Evolutionary conservation across 2,888 invertebrate species (phyloP).

Genomic region (Tigriopus californicus): DNA sequence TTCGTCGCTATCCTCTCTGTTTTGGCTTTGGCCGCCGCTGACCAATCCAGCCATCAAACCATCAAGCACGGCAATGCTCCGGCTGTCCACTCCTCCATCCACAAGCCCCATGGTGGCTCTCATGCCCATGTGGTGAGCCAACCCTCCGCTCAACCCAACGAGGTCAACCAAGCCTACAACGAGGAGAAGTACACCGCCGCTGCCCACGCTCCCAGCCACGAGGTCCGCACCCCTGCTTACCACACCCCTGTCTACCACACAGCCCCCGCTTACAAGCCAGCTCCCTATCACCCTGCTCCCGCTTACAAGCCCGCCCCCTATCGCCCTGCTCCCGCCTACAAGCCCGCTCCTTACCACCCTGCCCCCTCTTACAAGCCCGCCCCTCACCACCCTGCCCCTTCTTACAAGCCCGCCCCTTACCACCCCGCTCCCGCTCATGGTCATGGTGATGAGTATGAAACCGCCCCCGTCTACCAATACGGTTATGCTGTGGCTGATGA

Average conservation of each 20-base stretch:
- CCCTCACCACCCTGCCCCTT: background rate
- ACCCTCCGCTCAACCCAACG: background rate
- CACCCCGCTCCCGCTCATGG: background rate
- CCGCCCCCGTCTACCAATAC: slow-evolving; percentile 2
- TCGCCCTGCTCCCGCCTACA: background rate
- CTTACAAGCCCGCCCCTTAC: background rate
- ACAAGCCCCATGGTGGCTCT: slow-evolving; percentile 2
- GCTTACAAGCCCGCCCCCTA: background rate
- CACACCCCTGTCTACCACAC: background rate
- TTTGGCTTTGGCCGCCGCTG: slow-evolving; percentile 7
- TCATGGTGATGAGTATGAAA: background rate
- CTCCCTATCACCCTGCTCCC: background rate
- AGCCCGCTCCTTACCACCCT: background rate
- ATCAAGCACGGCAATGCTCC: slow-evolving; percentile 5
- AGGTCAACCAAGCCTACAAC: slow-evolving; percentile 7
- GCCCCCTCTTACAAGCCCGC: background rate
- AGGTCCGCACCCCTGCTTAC: background rate
- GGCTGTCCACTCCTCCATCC: slow-evolving; percentile 3
- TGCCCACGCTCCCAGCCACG: background rate
- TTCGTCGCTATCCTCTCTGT: slow-evolving; percentile 1
- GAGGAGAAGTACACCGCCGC: slow-evolving; percentile 6
- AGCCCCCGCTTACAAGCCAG: background rate
- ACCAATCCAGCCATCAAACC: slow-evolving; percentile 9
- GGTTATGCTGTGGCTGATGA: background rate
- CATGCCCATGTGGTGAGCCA: slow-evolving; percentile 1